Evolutionary conservation across 2,888 invertebrate genomes (phyloP), one percentile per base, ranked within the genome.

Genomic region (Epistrophe eligans): DNA sequence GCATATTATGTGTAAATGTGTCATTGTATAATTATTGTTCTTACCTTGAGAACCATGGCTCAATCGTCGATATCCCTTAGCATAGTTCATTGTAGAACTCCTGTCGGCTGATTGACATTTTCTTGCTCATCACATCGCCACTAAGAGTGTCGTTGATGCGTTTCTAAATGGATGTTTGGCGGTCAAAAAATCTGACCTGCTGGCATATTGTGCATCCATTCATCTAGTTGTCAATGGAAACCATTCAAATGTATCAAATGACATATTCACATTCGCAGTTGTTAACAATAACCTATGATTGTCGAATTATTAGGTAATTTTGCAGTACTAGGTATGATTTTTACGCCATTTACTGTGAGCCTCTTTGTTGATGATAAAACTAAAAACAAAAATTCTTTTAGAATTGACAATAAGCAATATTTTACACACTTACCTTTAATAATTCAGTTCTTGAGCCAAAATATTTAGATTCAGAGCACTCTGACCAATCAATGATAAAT

Each of bases 31-130:
- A 24, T 24, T 24, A 24, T 24, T 19, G 4, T 52, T 24, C 92
- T 93, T 93, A 98, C 98, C 95, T 97, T 3, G 3, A 96, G 55
- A 98, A 97, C 99, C 96, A 52, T 79, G 97, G 95, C 9, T 97
- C 97, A 5, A 97, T 96, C 84, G 96, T 95, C 99, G 99, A 99
- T 71, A 96, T 95, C 0, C 98, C 97, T 90, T 95, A 96, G 93
- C 98, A 99, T n/a, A 95, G 95, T 88, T 96, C 95, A 90, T 95
- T 97, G 90, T 95, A 95, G 91, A 98, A 98, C 90, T 97, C 96
- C 91, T 96, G 96, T 40, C 95, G 95, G 89, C 96, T 95, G 70
- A 95, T 94, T 0, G 99, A 99, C 90, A 2, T 95, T 95, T 43
- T 95, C 94, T 85, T 94, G 94, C 88, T 95, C 95, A 90, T 96